These are phyloP conservation scores for Seriola rivoliana DNA, from an alignment of 2,113 vertebrate species.

Conservation along the genomic window DNA sequence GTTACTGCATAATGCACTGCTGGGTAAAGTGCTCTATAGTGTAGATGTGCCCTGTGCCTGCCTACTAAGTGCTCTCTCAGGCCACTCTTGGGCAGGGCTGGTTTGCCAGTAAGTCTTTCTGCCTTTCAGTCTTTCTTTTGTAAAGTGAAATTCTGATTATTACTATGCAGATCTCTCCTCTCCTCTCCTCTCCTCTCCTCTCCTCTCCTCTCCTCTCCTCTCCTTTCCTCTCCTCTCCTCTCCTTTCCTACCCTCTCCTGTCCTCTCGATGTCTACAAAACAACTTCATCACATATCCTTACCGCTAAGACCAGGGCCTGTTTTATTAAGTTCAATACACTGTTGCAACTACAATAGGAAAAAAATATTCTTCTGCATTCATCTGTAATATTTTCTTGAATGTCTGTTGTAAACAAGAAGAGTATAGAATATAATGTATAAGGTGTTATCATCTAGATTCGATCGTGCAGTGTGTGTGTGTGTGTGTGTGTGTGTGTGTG, in stretches of 20 bases:
- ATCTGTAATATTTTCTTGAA: neutral
- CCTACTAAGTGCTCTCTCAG: conserved; percentile 1
- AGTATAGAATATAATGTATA: neutral
- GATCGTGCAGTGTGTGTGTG: conserved; percentile 6
- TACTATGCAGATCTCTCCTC: neutral
- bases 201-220: conserved; percentile 9
- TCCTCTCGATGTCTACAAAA: neutral
- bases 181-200: conserved; percentile 6
- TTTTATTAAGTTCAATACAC: neutral
- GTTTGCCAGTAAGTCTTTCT: conserved; percentile 21
- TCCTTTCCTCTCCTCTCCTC: neutral
- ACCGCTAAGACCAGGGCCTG: neutral
- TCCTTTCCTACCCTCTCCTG: conserved; percentile 2
- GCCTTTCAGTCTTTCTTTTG: conserved; percentile 1
- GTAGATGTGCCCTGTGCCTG: conserved; percentile 4
- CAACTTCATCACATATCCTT: neutral
- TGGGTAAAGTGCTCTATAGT: neutral
- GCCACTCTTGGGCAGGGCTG: conserved; percentile 19
- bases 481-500: conserved; percentile 28
- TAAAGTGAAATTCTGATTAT: conserved; percentile 19
- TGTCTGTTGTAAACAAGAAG: neutral
- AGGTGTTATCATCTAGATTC: neutral
- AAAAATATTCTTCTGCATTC: neutral
- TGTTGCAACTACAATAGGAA: neutral
- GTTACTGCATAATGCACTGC: neutral